phyloP scores from a whole-genome alignment of 2,888 invertebrate genomes.

The Elegia similella region DNA sequence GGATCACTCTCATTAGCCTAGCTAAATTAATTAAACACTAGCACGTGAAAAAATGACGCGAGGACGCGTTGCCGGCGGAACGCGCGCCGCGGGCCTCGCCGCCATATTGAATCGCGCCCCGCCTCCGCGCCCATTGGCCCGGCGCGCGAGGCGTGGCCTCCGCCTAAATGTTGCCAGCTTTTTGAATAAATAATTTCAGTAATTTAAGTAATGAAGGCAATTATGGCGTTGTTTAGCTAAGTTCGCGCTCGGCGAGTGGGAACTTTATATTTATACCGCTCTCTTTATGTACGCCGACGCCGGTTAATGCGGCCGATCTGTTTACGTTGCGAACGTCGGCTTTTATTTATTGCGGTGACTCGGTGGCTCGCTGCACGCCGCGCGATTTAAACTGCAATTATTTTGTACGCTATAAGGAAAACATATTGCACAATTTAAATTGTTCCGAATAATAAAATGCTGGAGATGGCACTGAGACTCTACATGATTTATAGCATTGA shows the following conservation, averaged over 20 bases:
- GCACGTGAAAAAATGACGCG: conserved; percentile 51
- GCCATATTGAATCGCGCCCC: conserved; percentile 75
- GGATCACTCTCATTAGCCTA: conserved; percentile 49
- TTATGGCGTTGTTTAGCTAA: conserved; percentile 83
- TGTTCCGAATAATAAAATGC: conserved; percentile 43
- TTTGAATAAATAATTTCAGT: conserved; percentile 82
- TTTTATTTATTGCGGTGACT: conserved; percentile 76
- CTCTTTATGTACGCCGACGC: conserved; percentile 81
- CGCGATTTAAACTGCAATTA: conserved; percentile 80
- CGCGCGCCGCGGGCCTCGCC: conserved; percentile 47
- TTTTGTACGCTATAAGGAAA: conserved; percentile 67
- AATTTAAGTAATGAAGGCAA: conserved; percentile 83
- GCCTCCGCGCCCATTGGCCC: conserved; percentile 64
- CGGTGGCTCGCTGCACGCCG: conserved; percentile 55
- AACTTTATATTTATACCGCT: conserved; percentile 81
- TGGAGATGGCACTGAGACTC: conserved; percentile 11
- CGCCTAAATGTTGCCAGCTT: conserved; percentile 80
- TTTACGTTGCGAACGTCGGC: conserved; percentile 68
- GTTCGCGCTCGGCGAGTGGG: conserved; percentile 78
- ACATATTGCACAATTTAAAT: conserved; percentile 69
- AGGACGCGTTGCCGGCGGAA: conserved; percentile 44
- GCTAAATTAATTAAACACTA: conserved; percentile 52
- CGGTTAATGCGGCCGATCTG: conserved; percentile 81
- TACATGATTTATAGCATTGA: neutral
- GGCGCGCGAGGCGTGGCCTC: conserved; percentile 49